Percentiles rank a stretch among this genome's conserved stretches.
These are phyloP conservation scores for Syngnathus scovelli DNA, from an alignment of 2,113 vertebrate genomes.

Conservation along the genomic window DNA sequence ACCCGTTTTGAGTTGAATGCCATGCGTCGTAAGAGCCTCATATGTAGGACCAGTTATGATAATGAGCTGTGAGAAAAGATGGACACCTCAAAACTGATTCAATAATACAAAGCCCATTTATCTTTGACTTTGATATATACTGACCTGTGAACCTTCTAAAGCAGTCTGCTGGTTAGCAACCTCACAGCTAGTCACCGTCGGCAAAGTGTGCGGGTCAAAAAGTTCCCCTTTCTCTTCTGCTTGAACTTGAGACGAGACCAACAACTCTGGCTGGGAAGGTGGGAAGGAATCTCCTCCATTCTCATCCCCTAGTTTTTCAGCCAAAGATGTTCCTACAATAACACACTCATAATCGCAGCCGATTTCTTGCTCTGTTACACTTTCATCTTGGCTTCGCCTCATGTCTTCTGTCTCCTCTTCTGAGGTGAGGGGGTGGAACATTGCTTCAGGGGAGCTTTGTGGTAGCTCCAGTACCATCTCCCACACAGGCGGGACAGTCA, in stretches of 20 bases:
- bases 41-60: constrained; percentile 85
- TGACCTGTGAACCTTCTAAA: constrained; percentile 78
- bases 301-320: constrained; percentile 37
- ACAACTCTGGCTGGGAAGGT: constrained; percentile 23
- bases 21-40: constrained; percentile 77
- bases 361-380: constrained; percentile 27
- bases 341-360: constrained; percentile 51
- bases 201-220: constrained; percentile 73
- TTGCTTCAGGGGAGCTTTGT: constrained; percentile 20
- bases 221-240: constrained; percentile 61
- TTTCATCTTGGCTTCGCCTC: constrained; percentile 16
- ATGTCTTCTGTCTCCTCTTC: constrained; percentile 40
- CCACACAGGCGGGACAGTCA: constrained; percentile 56
- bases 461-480: constrained; percentile 54
- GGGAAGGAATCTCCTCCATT: constrained; percentile 12
- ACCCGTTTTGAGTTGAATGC: constrained; percentile 79
- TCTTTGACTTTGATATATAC: background rate
- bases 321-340: constrained; percentile 37
- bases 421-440: constrained; percentile 23
- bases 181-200: constrained; percentile 74
- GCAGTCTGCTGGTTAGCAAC: constrained; percentile 69
- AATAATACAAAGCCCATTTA: background rate
- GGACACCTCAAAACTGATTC: background rate
- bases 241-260: constrained; percentile 40
- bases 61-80: constrained; percentile 67